A percentile compares a stretch with the other conserved stretches of the same genome.
These are phyloP conservation scores for Chaetoderma sp. DNA, from an alignment of 2,888 invertebrate species.

Conservation along the genomic window DNA sequence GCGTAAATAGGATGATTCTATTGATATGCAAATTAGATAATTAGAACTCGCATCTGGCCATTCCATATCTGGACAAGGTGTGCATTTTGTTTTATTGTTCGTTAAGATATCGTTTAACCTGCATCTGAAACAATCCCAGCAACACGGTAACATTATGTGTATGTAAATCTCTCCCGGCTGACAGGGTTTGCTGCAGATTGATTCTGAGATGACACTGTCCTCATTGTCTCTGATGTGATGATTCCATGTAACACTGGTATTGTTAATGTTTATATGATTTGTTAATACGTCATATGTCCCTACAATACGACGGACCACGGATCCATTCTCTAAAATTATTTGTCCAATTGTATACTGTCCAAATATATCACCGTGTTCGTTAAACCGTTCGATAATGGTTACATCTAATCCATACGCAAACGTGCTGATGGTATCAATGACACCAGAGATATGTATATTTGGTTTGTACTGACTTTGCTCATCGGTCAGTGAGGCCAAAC, in stretches of 20 bases:
- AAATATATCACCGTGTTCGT: background rate
- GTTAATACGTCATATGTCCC: background rate
- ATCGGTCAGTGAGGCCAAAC: background rate
- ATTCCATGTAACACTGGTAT: background rate
- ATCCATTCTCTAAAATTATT: background rate
- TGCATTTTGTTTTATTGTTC: slow-evolving; percentile 33
- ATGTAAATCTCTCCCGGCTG: slow-evolving; percentile 13
- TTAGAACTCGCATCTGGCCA: no score
- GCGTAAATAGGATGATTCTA: slow-evolving; percentile 12
- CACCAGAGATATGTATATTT: slow-evolving; percentile 15
- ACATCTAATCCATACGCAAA: slow-evolving; percentile 46
- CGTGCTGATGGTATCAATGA: slow-evolving; percentile 49
- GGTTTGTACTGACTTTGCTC: slow-evolving; percentile 3
- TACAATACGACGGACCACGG: background rate
- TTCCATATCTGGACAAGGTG: slow-evolving; percentile 26
- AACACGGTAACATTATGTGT: slow-evolving; percentile 36
- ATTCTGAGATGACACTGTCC: slow-evolving; percentile 4
- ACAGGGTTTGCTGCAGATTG: slow-evolving; percentile 28
- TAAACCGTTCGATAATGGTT: slow-evolving; percentile 29
- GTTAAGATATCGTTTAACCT: slow-evolving; percentile 34
- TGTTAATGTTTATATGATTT: background rate
- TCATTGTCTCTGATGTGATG: no score
- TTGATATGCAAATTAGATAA: slow-evolving; percentile 10
- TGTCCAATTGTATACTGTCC: background rate
- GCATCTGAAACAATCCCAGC: slow-evolving; percentile 43